These are phyloP conservation scores for Polydrusus cervinus DNA, from an alignment of 2,888 invertebrate species.

Conservation along the genomic window DNA sequence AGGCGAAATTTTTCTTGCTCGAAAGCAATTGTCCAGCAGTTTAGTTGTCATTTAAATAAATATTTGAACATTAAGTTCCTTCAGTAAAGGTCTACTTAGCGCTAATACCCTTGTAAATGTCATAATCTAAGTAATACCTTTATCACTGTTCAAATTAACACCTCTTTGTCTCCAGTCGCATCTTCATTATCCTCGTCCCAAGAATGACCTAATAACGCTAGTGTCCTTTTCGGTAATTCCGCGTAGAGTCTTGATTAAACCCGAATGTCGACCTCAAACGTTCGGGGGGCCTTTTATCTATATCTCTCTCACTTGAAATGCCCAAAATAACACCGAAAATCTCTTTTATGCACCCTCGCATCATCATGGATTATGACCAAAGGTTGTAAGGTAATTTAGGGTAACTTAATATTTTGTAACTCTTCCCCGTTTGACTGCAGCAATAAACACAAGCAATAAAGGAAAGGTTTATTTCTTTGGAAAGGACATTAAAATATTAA, in stretches of 20 bases:
- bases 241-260: slow-evolving; percentile 37
- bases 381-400: slow-evolving; percentile 28
- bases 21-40: too few species aligned
- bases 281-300: neutral
- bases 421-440: neutral
- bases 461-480: too few species aligned
- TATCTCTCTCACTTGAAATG: neutral
- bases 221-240: slow-evolving; percentile 28
- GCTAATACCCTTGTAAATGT: too few species aligned
- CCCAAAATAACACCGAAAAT: slow-evolving; percentile 41
- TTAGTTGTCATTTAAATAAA: too few species aligned
- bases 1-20: too few species aligned
- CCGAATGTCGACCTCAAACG: slow-evolving; percentile 20
- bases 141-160: slow-evolving; percentile 34
- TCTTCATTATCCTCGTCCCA: slow-evolving; percentile 23
- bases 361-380: slow-evolving; percentile 22
- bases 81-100: neutral
- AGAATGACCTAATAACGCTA: slow-evolving; percentile 14
- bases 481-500: too few species aligned
- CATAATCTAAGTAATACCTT: slow-evolving; percentile 9
- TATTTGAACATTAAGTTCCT: neutral
- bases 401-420: slow-evolving; percentile 20
- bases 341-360: slow-evolving; percentile 29
- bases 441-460: neutral
- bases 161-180: slow-evolving; percentile 27